Percentiles rank a stretch among this genome's conserved stretches.
phyloP scores from a whole-genome alignment of 2,113 vertebrate species.

The Castor canadensis region DNA sequence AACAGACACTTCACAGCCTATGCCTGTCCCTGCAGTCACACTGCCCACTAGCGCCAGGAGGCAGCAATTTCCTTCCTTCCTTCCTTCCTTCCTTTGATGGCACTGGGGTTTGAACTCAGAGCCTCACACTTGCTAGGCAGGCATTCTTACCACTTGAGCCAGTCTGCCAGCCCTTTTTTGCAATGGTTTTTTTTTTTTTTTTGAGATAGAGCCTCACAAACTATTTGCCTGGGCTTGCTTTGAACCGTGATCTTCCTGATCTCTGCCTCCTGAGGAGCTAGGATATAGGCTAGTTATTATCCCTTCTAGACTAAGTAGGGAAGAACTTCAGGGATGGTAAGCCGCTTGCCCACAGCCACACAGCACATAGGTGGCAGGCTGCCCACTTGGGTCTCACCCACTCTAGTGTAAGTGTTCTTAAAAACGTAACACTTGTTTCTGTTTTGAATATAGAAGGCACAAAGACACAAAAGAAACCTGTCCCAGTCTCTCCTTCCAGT shows the following conservation, averaged over 20 bases:
- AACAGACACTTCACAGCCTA: not conserved
- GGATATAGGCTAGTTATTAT: too few relatives aligned
- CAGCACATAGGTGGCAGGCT: not conserved
- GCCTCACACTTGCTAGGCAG: too few relatives aligned
- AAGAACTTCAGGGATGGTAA: not conserved
- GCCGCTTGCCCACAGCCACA: not conserved
- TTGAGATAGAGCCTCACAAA: too few relatives aligned
- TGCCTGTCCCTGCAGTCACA: not conserved
- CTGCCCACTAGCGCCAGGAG: rapidly evolving
- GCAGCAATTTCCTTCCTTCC: too few relatives aligned
- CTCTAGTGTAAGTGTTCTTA: not conserved
- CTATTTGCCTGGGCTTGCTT: too few relatives aligned
- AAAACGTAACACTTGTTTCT: not conserved
- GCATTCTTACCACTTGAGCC: too few relatives aligned
- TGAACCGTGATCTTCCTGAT: too few relatives aligned
- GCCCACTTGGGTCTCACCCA: rapidly evolving
- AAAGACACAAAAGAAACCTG: not conserved
- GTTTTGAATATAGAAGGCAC: not conserved
- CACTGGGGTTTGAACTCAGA: too few relatives aligned
- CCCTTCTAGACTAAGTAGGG: not conserved
- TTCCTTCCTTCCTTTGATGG: too few relatives aligned
- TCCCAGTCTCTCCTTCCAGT: not conserved
- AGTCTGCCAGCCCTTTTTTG: too few relatives aligned
- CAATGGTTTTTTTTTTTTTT: too few relatives aligned
- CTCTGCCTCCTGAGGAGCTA: too few relatives aligned